These are phyloP conservation scores for Lasioglossum lativentre DNA, from an alignment of 2,888 invertebrate species.

Conservation along the genomic window DNA sequence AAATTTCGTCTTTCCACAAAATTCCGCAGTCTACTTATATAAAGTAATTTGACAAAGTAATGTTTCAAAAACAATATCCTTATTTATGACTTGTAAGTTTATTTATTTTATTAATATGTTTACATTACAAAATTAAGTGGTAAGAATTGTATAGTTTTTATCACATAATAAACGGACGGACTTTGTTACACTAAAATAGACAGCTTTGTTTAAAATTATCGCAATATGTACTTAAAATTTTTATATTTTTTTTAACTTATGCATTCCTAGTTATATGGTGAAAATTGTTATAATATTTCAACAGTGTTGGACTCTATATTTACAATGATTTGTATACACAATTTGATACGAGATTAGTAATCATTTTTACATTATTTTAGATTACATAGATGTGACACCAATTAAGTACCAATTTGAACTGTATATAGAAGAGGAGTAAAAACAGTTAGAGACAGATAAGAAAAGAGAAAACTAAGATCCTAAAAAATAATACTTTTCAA, in stretches of 20 bases:
- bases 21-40: not conserved
- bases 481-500: not conserved
- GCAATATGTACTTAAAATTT: not conserved
- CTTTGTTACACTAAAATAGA: not conserved
- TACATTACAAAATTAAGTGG: not conserved
- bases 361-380: not conserved
- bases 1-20: not conserved
- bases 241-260: not conserved
- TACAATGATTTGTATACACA: not conserved
- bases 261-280: not conserved
- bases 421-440: not conserved
- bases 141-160: not conserved
- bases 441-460: not conserved
- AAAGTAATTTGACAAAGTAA: not conserved
- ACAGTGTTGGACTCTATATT: not conserved
- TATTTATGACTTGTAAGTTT: not conserved
- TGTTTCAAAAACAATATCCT: not conserved
- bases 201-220: not conserved
- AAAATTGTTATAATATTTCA: not conserved
- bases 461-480: not conserved
- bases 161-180: slow-evolving; percentile 15
- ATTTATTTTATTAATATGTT: slow-evolving; percentile 9
- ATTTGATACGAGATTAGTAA: not conserved
- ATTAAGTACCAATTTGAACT: not conserved
- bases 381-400: not conserved